Conservation (phyloP, 2,113 vertebrate species). For the Pseudois nayaur region DNA sequence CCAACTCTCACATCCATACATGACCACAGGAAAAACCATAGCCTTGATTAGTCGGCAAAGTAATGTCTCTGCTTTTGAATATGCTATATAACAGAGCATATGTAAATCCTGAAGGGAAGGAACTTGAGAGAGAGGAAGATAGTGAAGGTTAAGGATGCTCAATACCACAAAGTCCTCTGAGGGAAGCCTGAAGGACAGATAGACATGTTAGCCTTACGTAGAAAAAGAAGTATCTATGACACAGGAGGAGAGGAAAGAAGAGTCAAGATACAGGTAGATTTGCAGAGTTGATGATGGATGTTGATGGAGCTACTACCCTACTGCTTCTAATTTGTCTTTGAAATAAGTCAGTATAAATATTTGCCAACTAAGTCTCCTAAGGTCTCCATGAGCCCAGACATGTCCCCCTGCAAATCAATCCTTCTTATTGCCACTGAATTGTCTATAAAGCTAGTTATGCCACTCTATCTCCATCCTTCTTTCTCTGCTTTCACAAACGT, state of each 20-base stretch:
- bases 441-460: neutral
- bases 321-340: neutral
- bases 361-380: neutral
- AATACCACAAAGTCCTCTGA: fast-evolving
- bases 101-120: neutral
- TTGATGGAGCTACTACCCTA: neutral
- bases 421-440: neutral
- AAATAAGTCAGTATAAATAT: neutral
- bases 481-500: neutral
- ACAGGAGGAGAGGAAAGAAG: neutral
- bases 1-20: too few species aligned
- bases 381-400: neutral
- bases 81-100: neutral
- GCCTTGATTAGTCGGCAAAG: too few species aligned
- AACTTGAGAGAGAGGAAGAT: neutral
- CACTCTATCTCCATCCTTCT: fast-evolving
- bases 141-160: neutral
- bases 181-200: neutral
- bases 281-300: neutral
- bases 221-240: neutral
- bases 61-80: too few species aligned
- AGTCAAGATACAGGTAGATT: neutral
- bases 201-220: neutral
- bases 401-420: neutral
- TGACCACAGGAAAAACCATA: too few species aligned